Conservation (phyloP, 2,888 invertebrate species). For the Parnassius mnemosyne region DNA sequence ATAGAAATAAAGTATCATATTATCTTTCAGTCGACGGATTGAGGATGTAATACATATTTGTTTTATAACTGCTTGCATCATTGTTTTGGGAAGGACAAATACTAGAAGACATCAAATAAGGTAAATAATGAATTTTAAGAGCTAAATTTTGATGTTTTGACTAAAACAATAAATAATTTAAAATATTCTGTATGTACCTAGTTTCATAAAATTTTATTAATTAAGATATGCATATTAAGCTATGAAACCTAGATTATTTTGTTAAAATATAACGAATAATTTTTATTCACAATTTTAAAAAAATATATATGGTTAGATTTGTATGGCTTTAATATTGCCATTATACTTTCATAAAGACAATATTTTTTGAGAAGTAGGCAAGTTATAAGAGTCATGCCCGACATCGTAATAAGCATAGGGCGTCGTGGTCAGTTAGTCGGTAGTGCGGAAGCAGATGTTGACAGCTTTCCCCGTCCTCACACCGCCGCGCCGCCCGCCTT, state of each 20-base stretch:
- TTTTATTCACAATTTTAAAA: no score
- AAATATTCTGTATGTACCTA: no score
- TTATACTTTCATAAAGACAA: background rate
- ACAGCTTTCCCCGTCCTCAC: constrained; percentile 43
- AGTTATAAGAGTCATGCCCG: constrained; percentile 28
- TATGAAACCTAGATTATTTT: no score
- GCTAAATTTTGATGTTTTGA: no score
- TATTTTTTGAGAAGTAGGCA: background rate
- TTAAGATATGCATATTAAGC: no score
- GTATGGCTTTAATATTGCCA: background rate
- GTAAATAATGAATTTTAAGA: no score
- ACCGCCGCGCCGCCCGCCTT: constrained; percentile 23
- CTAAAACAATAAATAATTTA: no score
- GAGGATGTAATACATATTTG: constrained; percentile 50
- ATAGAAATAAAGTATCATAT: constrained; percentile 80
- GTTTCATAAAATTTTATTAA: no score
- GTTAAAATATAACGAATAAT: no score
- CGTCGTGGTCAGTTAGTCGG: constrained; percentile 60
- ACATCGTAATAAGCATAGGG: constrained; percentile 43
- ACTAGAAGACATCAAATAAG: background rate
- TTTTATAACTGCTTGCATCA: constrained; percentile 31
- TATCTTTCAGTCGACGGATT: constrained; percentile 75
- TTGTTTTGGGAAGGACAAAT: background rate
- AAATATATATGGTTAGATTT: no score
- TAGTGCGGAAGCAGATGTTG: constrained; percentile 66